phyloP scores from a whole-genome alignment of 2,113 vertebrate species.

The Saguinus midas region DNA sequence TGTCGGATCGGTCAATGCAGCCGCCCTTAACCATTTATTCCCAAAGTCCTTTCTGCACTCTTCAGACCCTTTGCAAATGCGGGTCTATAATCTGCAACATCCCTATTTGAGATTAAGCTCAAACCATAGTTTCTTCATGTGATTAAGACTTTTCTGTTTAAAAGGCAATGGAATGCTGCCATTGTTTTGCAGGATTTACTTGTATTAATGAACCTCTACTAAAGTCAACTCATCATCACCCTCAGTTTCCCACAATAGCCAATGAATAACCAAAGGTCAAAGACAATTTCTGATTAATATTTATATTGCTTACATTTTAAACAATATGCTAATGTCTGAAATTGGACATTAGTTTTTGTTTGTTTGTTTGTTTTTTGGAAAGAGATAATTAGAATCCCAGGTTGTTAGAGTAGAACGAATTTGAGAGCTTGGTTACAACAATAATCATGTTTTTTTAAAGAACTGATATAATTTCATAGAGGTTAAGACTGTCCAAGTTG shows the following conservation, averaged over 20 bases:
- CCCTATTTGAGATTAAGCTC: neutral
- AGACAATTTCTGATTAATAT: neutral
- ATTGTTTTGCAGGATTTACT: neutral
- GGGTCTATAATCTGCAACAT: neutral
- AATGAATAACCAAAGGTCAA: neutral
- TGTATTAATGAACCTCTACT: neutral
- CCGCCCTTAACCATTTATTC: neutral
- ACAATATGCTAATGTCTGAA: neutral
- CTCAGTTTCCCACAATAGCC: neutral
- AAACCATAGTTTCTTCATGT: neutral
- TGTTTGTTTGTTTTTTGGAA: neutral
- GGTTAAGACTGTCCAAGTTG: neutral
- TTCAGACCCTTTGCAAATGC: neutral
- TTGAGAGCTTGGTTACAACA: neutral
- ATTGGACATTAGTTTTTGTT: neutral
- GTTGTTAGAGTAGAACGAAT: neutral
- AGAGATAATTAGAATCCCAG: neutral
- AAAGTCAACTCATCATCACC: neutral
- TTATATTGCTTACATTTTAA: slow-evolving; percentile 13
- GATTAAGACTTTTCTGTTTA: neutral
- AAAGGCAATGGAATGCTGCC: neutral
- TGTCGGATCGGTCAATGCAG: neutral
- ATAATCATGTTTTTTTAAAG: neutral
- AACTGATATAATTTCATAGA: neutral
- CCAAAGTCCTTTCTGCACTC: neutral